These are phyloP conservation scores for Enteromius viviparus DNA, from an alignment of 2,797 vertebrate species.

Conservation along the genomic window DNA sequence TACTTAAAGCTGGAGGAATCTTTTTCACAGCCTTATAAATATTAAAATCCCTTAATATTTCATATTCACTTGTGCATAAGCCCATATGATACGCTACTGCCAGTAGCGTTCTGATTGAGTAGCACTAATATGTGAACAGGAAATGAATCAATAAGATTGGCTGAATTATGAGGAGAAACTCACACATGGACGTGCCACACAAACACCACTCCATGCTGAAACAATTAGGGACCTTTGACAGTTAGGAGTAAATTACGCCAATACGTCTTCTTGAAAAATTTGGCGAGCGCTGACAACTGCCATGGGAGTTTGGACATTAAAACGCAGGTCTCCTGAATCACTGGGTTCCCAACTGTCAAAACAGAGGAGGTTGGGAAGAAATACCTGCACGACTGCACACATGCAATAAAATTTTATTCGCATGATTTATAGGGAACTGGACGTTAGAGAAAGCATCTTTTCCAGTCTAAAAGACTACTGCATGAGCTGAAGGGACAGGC, in stretches of 20 bases:
- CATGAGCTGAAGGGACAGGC: constrained; percentile 43
- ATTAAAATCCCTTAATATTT: constrained; percentile 43
- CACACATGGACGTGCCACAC: constrained; percentile 53
- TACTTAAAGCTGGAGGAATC: constrained; percentile 8
- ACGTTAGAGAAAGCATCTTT: constrained; percentile 46
- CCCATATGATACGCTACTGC: constrained; percentile 43
- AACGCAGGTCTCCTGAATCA: constrained; percentile 62
- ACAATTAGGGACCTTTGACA: constrained; percentile 61
- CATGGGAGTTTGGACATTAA: constrained; percentile 62
- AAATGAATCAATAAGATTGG: constrained; percentile 51
- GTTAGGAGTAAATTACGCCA: constrained; percentile 60
- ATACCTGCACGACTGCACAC: constrained; percentile 52
- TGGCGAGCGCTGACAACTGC: constrained; percentile 56
- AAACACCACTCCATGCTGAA: constrained; percentile 68
- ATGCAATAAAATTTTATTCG: constrained; percentile 55
- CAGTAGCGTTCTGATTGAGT: constrained; percentile 56
- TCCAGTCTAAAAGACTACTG: constrained; percentile 37
- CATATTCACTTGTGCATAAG: constrained; percentile 24
- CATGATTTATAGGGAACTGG: constrained; percentile 47
- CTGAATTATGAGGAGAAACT: constrained; percentile 49
- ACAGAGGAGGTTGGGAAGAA: constrained; percentile 48
- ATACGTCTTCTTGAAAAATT: constrained; percentile 57
- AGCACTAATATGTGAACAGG: constrained; percentile 62
- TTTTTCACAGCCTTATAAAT: constrained; percentile 51
- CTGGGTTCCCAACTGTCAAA: constrained; percentile 57